Base-by-base conservation (phyloP, 2,888 invertebrate species). In the Meloe dianella region DNA sequence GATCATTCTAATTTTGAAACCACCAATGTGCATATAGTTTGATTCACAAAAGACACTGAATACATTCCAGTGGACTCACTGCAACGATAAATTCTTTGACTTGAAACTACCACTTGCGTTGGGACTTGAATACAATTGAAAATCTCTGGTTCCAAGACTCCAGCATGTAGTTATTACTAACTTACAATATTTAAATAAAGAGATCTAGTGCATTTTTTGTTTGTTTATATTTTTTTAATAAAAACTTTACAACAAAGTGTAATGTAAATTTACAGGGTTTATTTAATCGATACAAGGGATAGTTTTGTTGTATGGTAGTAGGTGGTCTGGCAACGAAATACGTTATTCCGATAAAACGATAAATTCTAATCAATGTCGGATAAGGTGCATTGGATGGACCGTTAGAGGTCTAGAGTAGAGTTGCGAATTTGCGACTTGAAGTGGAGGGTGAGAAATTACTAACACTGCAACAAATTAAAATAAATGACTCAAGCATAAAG, bases 281-380 rank as follows among this genome's bases (percentile, higher is more conserved):
- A 58, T 67, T 64, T 29, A 57, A 30, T 41, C 38, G 68, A 69
- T 66, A 71, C 65, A 57, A 62, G 66, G 71, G 69, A 71, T 72
- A 70, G 63, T 70, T 74, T 61, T 69, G 60, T 69, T 67, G 71
- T 73, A n/a, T n/a, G n/a, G 71, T 71, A 73, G 71, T 75, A 70
- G 71, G 73, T 70, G 72, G 73, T 69, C 66, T 71, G 73, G 70
- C 68, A 68, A 72, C 76, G 76, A 79, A 76, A 78, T 77, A 78
- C 80, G 78, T 79, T 73, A 75, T 76, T 75, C 74, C 77, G 74
- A 54, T 54, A 76, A 75, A 70, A 69, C 78, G 68, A 80, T 81
- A 81, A 80, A 81, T 81, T 79, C 75, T 77, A 80, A 81, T 81
- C 81, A 80, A 77, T 75, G 80, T 79, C 81, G 75, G 72, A 69